Percentiles rank a stretch among this genome's conserved stretches.
phyloP scores from a whole-genome alignment of 2,888 invertebrate genomes.

The Spisula subtruncata region DNA sequence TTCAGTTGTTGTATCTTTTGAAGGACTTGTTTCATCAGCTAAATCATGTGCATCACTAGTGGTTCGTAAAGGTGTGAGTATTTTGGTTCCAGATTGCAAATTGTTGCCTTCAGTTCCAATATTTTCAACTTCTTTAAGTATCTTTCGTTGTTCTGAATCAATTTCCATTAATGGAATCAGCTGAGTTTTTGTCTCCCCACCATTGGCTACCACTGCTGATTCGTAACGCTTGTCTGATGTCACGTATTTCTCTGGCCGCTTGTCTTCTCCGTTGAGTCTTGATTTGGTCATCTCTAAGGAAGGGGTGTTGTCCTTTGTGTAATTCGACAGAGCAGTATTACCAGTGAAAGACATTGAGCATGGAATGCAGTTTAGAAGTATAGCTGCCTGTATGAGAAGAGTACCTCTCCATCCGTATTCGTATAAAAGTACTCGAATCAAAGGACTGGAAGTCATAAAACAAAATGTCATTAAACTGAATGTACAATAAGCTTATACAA shows the following conservation, averaged over 20 bases:
- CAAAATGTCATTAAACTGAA: background rate
- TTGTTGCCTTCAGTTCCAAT: background rate
- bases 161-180: background rate
- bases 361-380: conserved; percentile 46
- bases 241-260: background rate
- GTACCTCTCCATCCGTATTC: conserved; percentile 48
- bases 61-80: background rate
- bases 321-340: background rate
- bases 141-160: background rate
- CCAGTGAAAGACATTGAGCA: conserved; percentile 32
- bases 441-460: conserved; percentile 29
- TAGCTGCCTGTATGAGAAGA: conserved; percentile 33
- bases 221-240: background rate
- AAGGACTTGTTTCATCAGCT: background rate
- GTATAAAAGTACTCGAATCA: conserved; percentile 28
- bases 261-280: background rate
- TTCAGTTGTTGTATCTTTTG: background rate
- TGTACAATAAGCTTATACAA: no score
- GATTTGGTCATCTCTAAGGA: background rate
- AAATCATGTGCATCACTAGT: background rate
- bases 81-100: background rate
- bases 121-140: background rate
- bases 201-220: background rate
- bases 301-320: background rate
- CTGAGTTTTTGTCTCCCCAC: background rate